Evolutionary conservation across 2,113 vertebrate species (phyloP), one percentile per base, ranked within the genome.

Genomic region (Acanthisitta chloris): DNA sequence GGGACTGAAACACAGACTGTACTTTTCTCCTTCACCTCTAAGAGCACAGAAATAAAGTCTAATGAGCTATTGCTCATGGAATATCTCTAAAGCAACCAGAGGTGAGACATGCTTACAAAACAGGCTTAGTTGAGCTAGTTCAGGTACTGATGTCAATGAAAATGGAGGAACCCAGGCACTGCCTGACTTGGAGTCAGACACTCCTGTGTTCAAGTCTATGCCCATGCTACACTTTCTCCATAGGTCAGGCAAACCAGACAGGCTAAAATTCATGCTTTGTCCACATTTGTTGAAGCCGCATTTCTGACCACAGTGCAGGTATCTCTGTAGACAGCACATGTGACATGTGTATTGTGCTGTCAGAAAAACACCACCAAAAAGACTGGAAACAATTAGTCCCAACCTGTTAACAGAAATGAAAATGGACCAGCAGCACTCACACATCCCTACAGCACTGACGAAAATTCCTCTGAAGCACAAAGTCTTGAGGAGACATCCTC

Each of bases 401-500:
- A 26, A 17, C n/a, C 19, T 29, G 16, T 57, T 54, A 48, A 59
- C 1, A 42, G 71, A 89, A 91, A 51, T 0, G 2, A 87, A 92
- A 90, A 95, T 19, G 43, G 88, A 87, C 23, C 25, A 55, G 92
- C 92, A 95, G 70, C 94, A 97, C 83, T 54, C 73, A 80, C 66
- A 72, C 57, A 81, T 57, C 86, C 90, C 80, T 80, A 62, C 74
- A 92, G 94, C 83, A 65, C 58, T 69, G 82, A 90, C 88, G 78
- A 93, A 95, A 94, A 76, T 72, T 76, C 55, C 97, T 72, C 74
- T 38, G 72, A 95, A 95, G 82, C 79, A 92, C 71, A 92, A 92
- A 91, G 86, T 59, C 71, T 73, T 42, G 8, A 69, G 81, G 83
- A 96, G 82, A 49, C 64, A 73, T 48, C 51, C 81, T 94, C 92